phyloP scores from a whole-genome alignment of 1,140 invertebrate genomes.

The Temnothorax nylanderi region DNA sequence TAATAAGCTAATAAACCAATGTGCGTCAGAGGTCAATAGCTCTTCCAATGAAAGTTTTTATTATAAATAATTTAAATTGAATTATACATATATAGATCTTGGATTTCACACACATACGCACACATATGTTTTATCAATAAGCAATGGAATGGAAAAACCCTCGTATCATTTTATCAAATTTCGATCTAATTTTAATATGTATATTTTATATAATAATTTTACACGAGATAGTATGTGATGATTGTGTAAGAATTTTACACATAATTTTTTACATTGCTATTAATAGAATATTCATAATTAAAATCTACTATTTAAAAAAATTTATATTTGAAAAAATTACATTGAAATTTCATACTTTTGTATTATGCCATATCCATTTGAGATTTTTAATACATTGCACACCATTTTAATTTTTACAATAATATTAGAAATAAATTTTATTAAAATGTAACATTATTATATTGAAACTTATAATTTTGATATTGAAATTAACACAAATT shows the following conservation, averaged over 20 bases:
- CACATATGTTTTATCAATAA: not conserved
- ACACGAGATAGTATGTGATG: not conserved
- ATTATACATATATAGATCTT: not conserved
- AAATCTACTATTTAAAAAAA: not conserved
- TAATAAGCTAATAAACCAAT: not conserved
- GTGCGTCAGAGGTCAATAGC: conserved; percentile 14
- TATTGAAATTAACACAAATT: not conserved
- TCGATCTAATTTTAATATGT: not conserved
- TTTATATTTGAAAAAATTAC: not conserved
- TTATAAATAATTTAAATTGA: conserved; percentile 11
- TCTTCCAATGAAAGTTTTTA: not conserved
- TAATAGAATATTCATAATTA: not conserved
- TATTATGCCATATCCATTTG: not conserved
- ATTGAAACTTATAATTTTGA: not conserved
- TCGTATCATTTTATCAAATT: not conserved
- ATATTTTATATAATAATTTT: conserved; percentile 3
- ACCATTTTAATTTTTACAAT: not conserved
- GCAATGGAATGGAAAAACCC: not conserved
- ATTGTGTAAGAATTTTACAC: not conserved
- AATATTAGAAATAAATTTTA: conserved; percentile 4
- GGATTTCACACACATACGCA: not conserved
- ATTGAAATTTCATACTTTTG: not conserved
- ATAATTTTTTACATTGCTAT: not conserved
- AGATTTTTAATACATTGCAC: not conserved
- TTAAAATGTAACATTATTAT: not conserved